These are phyloP conservation scores for Crotalus tigris DNA, from an alignment of 2,113 vertebrate genomes.

Conservation along the genomic window DNA sequence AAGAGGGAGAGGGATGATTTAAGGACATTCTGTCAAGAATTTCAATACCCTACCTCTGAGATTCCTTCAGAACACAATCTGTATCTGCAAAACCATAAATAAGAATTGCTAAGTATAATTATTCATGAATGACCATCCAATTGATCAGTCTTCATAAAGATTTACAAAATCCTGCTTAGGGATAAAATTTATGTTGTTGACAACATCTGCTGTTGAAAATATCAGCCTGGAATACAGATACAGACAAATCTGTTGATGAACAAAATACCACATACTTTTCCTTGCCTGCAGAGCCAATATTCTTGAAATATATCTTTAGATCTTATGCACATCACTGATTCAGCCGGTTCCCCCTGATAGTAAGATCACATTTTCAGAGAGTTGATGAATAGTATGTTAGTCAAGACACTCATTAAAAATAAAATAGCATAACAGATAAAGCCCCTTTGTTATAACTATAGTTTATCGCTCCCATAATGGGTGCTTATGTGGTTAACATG, in stretches of 20 bases:
- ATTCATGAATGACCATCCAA: not conserved
- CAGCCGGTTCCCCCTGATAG: not conserved
- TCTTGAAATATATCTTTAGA: not conserved
- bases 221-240: not conserved
- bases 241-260: not conserved
- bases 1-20: not conserved
- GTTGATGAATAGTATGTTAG: not conserved
- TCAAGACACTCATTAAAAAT: conserved; percentile 22
- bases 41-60: not conserved
- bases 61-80: not conserved
- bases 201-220: not conserved
- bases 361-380: not conserved
- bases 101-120: not conserved
- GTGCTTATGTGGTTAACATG: not conserved
- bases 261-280: not conserved
- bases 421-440: conserved; percentile 12
- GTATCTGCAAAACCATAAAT: not conserved
- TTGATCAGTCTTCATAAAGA: not conserved
- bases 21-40: not conserved
- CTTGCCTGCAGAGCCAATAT: not conserved
- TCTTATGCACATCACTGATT: not conserved
- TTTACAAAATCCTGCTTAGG: not conserved
- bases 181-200: not conserved
- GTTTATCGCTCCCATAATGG: conserved; percentile 19
- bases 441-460: conserved; percentile 12